A percentile compares a stretch with the other conserved stretches of the same genome.
These are phyloP conservation scores for Drosophila meridionalis DNA, from an alignment of 2,888 invertebrate genomes.

Conservation along the genomic window DNA sequence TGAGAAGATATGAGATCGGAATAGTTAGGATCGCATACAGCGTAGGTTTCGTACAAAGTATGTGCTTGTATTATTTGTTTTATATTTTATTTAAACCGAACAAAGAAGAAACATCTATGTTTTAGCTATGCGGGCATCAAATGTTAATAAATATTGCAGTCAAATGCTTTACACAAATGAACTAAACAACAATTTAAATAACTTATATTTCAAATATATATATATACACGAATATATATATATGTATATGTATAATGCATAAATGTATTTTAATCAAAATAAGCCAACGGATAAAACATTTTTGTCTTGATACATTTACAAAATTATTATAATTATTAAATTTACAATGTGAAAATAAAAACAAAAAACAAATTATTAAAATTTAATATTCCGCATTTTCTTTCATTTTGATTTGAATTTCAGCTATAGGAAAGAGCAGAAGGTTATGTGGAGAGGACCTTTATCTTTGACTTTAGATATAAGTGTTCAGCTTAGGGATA, in stretches of 20 bases:
- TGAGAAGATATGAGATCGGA: conserved; percentile 31
- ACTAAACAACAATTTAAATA: conserved; percentile 67
- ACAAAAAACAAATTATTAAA: conserved; percentile 81
- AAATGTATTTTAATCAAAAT: conserved; percentile 84
- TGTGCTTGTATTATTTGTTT: conserved; percentile 54
- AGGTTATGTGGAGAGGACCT: not conserved
- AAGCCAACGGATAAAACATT: conserved; percentile 75
- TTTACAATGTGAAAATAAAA: conserved; percentile 80
- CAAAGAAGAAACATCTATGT: conserved; percentile 18
- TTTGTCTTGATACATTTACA: conserved; percentile 85
- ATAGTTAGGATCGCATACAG: conserved; percentile 40
- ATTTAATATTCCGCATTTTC: conserved; percentile 52
- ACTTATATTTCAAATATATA: conserved; percentile 79
- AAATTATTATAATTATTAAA: conserved; percentile 84
- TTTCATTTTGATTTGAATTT: not conserved
- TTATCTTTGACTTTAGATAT: not conserved
- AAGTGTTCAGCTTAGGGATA: not conserved
- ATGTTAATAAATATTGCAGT: conserved; percentile 51
- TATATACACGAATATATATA: conserved; percentile 33
- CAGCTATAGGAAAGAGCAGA: not conserved
- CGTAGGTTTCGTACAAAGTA: conserved; percentile 32
- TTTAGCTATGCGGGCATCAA: conserved; percentile 65
- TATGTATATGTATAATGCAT: conserved; percentile 77
- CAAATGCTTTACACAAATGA: conserved; percentile 58
- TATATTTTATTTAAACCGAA: conserved; percentile 38